These are phyloP conservation scores for Mizuhopecten yessoensis DNA, from an alignment of 1,140 invertebrate species.

Conservation along the genomic window DNA sequence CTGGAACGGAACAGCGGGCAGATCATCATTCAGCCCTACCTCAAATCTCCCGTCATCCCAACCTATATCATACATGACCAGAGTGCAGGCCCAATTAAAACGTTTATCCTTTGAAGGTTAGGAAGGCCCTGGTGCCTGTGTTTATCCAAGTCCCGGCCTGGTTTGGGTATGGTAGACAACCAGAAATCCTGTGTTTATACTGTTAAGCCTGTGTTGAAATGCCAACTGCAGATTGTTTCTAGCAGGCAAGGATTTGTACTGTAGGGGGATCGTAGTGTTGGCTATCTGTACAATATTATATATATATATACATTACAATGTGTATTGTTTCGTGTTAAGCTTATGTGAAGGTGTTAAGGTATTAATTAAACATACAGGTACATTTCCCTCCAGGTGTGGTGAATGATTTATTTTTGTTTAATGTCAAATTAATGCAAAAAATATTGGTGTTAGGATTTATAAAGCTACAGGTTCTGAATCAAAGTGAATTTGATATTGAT, in stretches of 20 bases:
- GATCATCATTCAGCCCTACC: neutral
- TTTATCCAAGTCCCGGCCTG: neutral
- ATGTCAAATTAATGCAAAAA: neutral
- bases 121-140: neutral
- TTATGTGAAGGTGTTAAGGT: neutral
- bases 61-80: neutral
- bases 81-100: neutral
- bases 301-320: slow-evolving; percentile 24
- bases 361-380: neutral
- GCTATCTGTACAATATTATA: neutral
- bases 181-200: slow-evolving; percentile 15
- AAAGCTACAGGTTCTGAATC: too few species aligned
- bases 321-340: neutral
- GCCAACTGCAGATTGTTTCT: neutral
- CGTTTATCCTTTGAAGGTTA: slow-evolving; percentile 5
- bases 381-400: neutral
- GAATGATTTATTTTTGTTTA: neutral
- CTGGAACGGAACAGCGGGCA: neutral
- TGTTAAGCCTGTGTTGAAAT: slow-evolving; percentile 34
- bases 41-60: neutral
- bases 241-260: neutral
- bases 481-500: too few species aligned
- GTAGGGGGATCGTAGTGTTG: neutral
- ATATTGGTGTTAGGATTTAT: too few species aligned
- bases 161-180: slow-evolving; percentile 24